Conservation (phyloP, 1,140 invertebrate genomes). For the Drosophila pachea region DNA sequence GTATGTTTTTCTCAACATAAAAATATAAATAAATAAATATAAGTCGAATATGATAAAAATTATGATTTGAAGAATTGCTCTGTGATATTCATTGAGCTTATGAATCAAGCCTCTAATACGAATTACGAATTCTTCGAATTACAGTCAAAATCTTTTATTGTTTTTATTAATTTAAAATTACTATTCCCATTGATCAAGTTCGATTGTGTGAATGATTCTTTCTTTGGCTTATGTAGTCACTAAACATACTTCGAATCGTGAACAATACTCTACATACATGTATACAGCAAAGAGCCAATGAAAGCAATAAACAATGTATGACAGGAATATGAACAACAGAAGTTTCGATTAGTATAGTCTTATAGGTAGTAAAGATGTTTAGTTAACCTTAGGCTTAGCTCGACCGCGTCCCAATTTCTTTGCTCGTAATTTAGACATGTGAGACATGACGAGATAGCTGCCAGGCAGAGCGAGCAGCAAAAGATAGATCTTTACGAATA, state of each 20-base stretch:
- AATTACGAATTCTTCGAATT: no score
- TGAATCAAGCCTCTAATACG: no score
- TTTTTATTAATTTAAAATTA: neutral
- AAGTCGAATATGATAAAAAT: neutral
- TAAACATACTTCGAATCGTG: neutral
- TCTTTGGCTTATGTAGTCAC: slow-evolving; percentile 8
- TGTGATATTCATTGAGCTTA: neutral
- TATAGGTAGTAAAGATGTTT: slow-evolving; percentile 1
- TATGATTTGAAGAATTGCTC: neutral
- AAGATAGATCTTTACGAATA: slow-evolving; percentile 88
- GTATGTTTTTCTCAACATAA: slow-evolving; percentile 41
- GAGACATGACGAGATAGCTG: slow-evolving; percentile 87
- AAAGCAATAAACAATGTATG: neutral
- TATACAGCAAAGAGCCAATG: neutral
- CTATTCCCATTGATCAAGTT: neutral
- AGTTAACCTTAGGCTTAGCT: slow-evolving; percentile 47
- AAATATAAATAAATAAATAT: neutral
- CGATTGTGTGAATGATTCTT: neutral
- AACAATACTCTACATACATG: neutral
- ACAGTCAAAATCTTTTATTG: neutral
- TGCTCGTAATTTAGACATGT: slow-evolving; percentile 86
- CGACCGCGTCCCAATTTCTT: slow-evolving; percentile 81
- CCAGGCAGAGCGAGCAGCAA: slow-evolving; percentile 87
- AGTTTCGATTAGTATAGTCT: neutral
- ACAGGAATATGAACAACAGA: neutral